Conservation (phyloP, 2,797 vertebrate species). For the Lacerta bilineata region DNA sequence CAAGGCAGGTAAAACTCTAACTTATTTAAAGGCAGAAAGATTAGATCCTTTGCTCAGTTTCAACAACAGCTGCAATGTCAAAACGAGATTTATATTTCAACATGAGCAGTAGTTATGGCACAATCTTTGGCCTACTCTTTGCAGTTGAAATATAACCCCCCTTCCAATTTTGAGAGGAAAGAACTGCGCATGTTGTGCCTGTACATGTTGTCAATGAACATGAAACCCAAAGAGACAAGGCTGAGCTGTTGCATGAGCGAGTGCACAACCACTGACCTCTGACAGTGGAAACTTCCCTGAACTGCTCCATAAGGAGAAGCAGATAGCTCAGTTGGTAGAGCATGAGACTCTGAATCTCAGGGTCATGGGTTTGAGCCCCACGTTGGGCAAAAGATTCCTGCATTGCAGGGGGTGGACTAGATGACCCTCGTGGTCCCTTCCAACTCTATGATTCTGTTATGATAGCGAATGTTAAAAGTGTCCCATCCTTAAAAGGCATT, state of each 20-base stretch:
- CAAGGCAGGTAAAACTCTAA: too few species aligned
- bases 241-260: not conserved
- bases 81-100: not conserved
- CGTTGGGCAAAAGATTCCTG: too few species aligned
- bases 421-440: too few species aligned
- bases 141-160: not conserved
- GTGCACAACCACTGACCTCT: not conserved
- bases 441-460: too few species aligned
- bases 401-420: too few species aligned
- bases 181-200: not conserved
- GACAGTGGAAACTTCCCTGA: not conserved
- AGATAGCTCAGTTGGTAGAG: too few species aligned
- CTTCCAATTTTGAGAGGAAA: not conserved
- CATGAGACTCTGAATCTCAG: too few species aligned
- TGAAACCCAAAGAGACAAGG: not conserved
- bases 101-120: not conserved
- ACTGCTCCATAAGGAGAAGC: not conserved
- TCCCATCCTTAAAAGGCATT: not conserved
- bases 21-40: too few species aligned
- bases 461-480: not conserved
- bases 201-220: not conserved
- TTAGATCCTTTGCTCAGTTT: too few species aligned
- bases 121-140: not conserved
- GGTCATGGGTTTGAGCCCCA: too few species aligned
- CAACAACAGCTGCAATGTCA: not conserved